These are phyloP conservation scores for Heloderma charlesbogerti DNA, from an alignment of 2,113 vertebrate species.

Conservation along the genomic window DNA sequence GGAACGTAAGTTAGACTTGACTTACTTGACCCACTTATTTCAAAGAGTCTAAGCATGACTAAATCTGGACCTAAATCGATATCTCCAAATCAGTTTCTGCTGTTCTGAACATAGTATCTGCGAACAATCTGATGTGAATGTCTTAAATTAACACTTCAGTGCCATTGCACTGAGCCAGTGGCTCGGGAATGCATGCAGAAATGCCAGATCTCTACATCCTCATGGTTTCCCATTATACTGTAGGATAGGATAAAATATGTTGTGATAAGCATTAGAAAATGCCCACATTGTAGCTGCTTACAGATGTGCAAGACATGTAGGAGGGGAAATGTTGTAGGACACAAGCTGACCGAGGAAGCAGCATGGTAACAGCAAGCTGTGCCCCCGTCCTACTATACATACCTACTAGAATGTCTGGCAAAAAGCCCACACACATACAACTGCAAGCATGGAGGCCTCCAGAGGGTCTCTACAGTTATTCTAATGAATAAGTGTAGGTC, in stretches of 20 bases:
- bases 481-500: background rate
- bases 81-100: background rate
- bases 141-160: background rate
- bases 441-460: background rate
- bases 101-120: background rate
- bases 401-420: background rate
- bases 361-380: too few relatives aligned
- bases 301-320: background rate
- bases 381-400: background rate
- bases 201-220: background rate
- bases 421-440: background rate
- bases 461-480: background rate
- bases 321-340: background rate
- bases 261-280: background rate
- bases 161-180: background rate
- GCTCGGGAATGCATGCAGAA: background rate
- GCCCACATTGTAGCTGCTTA: background rate
- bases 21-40: too few relatives aligned
- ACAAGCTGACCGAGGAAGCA: background rate
- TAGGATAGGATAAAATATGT: background rate
- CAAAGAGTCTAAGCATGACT: too few relatives aligned
- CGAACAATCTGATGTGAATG: background rate
- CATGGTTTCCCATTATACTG: background rate
- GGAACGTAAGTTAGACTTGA: too few relatives aligned
- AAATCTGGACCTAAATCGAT: background rate